Conservation (phyloP, 2,113 vertebrate genomes). For the Eudyptes chrysolophus region DNA sequence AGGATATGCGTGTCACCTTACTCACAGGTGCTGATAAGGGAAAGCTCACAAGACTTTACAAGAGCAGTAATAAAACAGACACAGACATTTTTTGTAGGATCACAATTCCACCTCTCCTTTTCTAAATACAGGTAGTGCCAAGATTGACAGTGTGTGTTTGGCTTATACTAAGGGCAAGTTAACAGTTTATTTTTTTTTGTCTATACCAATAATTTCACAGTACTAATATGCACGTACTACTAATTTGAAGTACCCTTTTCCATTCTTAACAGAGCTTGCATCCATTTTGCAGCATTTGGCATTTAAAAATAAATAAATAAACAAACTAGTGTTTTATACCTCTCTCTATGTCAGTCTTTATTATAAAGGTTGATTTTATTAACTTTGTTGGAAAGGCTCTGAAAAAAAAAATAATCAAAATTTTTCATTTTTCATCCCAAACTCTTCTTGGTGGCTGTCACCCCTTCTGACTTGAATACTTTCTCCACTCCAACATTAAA, state of each 20-base stretch:
- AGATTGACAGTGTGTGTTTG: neutral
- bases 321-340: neutral
- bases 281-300: neutral
- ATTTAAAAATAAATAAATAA: neutral
- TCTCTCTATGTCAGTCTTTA: neutral
- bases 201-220: neutral
- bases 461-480: neutral
- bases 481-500: neutral
- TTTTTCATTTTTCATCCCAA: neutral
- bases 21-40: neutral
- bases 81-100: neutral
- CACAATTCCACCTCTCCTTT: neutral
- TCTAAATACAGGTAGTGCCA: neutral
- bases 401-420: neutral
- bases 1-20: accelerated
- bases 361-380: neutral
- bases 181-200: neutral
- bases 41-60: neutral
- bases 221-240: neutral
- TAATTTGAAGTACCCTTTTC: neutral
- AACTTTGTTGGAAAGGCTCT: neutral
- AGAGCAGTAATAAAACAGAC: neutral
- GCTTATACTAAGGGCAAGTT: neutral
- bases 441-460: neutral
- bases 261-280: neutral